Conservation (phyloP, 2,888 invertebrate species). For the Tipula confusa region DNA sequence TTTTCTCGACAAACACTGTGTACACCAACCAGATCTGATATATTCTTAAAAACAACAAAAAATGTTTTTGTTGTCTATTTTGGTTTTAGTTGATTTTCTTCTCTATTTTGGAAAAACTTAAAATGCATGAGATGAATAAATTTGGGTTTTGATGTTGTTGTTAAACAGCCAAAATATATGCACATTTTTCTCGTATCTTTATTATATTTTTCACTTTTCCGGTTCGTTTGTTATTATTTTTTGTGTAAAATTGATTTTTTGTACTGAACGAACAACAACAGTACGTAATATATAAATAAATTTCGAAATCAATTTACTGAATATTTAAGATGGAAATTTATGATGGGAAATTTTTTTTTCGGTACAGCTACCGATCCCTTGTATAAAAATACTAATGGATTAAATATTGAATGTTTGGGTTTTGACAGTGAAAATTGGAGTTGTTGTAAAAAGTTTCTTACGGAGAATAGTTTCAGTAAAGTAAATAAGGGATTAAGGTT, state of each 20-base stretch:
- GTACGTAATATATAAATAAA: not conserved
- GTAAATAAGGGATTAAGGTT: too few species aligned
- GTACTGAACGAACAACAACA: not conserved
- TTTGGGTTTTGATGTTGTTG: slow-evolving; percentile 17
- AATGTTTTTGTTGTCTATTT: not conserved
- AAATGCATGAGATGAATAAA: slow-evolving; percentile 12
- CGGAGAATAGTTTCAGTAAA: too few species aligned
- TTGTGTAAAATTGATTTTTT: not conserved
- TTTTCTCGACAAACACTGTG: slow-evolving; percentile 5
- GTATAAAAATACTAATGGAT: too few species aligned
- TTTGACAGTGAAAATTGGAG: too few species aligned
- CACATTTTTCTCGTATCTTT: not conserved
- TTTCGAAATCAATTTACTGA: not conserved
- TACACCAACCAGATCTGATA: not conserved
- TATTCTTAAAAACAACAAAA: not conserved
- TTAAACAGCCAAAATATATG: not conserved
- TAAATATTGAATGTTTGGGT: too few species aligned
- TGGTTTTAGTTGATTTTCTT: not conserved
- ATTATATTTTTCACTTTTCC: not conserved
- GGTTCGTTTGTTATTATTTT: not conserved
- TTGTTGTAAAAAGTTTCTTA: too few species aligned
- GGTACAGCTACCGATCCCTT: too few species aligned
- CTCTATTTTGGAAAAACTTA: not conserved
- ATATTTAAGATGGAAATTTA: not conserved
- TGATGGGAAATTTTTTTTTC: too few species aligned